Evolutionary conservation across 1,140 invertebrate genomes (phyloP).

Genomic region (Vanessa atalanta): DNA sequence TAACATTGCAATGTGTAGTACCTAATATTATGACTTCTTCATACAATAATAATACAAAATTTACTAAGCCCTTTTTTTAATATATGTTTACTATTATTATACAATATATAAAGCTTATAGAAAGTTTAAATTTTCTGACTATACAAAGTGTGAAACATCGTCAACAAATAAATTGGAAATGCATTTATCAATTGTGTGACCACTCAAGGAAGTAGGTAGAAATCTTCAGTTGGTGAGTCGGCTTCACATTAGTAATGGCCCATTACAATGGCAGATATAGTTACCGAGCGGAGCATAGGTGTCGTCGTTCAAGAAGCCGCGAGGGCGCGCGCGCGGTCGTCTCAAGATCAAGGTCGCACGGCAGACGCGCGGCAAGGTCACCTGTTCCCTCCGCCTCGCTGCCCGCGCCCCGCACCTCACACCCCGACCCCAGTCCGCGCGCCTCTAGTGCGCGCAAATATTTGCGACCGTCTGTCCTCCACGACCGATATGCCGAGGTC

Average conservation of each 20-base stretch:
- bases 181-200: slow-evolving; percentile 21
- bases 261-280: slow-evolving; percentile 44
- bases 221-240: slow-evolving; percentile 8
- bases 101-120: background rate
- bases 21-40: too few species aligned
- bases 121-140: slow-evolving; percentile 11
- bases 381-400: slow-evolving; percentile 44
- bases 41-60: too few species aligned
- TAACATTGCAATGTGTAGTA: too few species aligned
- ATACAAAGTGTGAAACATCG: slow-evolving; percentile 6
- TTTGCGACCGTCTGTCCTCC: slow-evolving; percentile 79
- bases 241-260: slow-evolving; percentile 14
- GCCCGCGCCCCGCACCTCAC: slow-evolving; percentile 39
- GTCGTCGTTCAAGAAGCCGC: slow-evolving; percentile 52
- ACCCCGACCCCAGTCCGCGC: slow-evolving; percentile 42
- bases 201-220: slow-evolving; percentile 16
- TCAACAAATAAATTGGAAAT: slow-evolving; percentile 23
- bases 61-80: too few species aligned
- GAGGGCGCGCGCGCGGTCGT: slow-evolving; percentile 73
- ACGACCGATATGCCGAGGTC: slow-evolving; percentile 79
- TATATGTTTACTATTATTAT: too few species aligned
- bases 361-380: slow-evolving; percentile 77
- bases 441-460: slow-evolving; percentile 70
- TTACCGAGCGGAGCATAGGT: slow-evolving; percentile 52
- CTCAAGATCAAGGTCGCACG: slow-evolving; percentile 78